Percentiles rank a stretch among this genome's conserved stretches.
Evolutionary conservation across 2,797 vertebrate species (phyloP).

Genomic region (Melopsittacus undulatus): DNA sequence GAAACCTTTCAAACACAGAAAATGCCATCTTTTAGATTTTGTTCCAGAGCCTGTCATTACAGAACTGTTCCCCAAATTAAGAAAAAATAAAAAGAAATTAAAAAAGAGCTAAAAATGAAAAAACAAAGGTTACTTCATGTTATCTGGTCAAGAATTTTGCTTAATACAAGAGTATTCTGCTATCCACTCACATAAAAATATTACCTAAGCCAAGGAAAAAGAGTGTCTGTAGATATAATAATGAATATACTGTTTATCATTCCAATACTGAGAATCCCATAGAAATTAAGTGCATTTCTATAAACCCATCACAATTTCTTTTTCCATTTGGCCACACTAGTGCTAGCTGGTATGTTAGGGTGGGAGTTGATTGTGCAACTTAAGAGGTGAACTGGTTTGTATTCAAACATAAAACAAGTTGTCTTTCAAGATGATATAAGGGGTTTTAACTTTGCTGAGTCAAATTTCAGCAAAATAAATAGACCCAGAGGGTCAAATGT

Average conservation of each 20-base stretch:
- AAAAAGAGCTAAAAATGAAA: not conserved
- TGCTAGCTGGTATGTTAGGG: not conserved
- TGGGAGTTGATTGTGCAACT: not conserved
- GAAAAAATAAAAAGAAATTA: not conserved
- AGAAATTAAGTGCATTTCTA: not conserved
- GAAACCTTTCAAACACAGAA: not conserved
- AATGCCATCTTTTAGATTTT: not conserved
- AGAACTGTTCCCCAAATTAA: not conserved
- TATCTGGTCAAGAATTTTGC: not conserved
- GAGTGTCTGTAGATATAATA: not conserved
- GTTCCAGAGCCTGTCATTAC: not conserved
- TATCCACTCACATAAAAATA: not conserved
- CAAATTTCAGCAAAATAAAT: constrained; percentile 34
- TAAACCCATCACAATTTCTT: not conserved
- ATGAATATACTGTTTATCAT: not conserved
- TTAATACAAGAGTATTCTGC: not conserved
- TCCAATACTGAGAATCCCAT: not conserved
- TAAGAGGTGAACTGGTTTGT: not conserved
- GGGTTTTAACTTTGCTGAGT: constrained; percentile 29
- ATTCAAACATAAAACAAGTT: constrained; percentile 23
- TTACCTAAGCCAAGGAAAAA: not conserved
- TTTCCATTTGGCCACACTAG: not conserved
- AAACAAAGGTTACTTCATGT: not conserved
- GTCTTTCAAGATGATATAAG: not conserved
- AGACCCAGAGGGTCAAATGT: not conserved